These are phyloP conservation scores for Hippolais icterina DNA, from an alignment of 2,113 vertebrate genomes.

Conservation along the genomic window DNA sequence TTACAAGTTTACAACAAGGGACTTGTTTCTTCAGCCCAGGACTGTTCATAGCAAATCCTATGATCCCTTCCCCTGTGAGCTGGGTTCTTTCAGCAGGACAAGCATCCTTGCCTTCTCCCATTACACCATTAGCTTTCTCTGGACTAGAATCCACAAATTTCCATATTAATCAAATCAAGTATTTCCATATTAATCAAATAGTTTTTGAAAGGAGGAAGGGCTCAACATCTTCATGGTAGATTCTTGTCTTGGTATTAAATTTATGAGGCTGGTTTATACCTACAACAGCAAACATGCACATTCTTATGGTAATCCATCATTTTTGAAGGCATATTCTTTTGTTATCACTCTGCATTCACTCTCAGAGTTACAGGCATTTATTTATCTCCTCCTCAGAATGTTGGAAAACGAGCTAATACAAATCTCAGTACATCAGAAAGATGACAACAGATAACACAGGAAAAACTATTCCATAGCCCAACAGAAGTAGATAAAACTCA, in stretches of 20 bases:
- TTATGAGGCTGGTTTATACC: slow-evolving; percentile 10
- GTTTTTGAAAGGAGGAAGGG: neutral
- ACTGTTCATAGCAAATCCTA: neutral
- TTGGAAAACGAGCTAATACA: slow-evolving; percentile 46
- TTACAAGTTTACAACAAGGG: neutral
- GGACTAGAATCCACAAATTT: slow-evolving; percentile 12
- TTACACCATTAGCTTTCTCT: neutral
- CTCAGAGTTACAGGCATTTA: slow-evolving; percentile 19
- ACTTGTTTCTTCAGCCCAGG: neutral
- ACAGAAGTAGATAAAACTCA: slow-evolving; percentile 67
- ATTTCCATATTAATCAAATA: slow-evolving; percentile 2
- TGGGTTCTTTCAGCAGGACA: neutral
- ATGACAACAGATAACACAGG: slow-evolving; percentile 33
- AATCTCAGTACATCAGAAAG: slow-evolving; percentile 63
- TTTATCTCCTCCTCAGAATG: slow-evolving; percentile 22
- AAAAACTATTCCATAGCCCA: slow-evolving; percentile 64
- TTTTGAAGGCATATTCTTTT: slow-evolving; percentile 25
- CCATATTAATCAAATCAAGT: neutral
- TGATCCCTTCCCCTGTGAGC: neutral
- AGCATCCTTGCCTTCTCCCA: neutral
- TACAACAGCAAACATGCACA: neutral
- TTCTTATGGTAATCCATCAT: slow-evolving; percentile 55
- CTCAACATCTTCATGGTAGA: neutral
- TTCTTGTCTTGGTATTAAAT: slow-evolving; percentile 7
- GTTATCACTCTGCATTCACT: slow-evolving; percentile 38